A percentile compares a stretch with the other conserved stretches of the same genome.
phyloP scores from a whole-genome alignment of 1,140 invertebrate species.

The Homarus americanus region DNA sequence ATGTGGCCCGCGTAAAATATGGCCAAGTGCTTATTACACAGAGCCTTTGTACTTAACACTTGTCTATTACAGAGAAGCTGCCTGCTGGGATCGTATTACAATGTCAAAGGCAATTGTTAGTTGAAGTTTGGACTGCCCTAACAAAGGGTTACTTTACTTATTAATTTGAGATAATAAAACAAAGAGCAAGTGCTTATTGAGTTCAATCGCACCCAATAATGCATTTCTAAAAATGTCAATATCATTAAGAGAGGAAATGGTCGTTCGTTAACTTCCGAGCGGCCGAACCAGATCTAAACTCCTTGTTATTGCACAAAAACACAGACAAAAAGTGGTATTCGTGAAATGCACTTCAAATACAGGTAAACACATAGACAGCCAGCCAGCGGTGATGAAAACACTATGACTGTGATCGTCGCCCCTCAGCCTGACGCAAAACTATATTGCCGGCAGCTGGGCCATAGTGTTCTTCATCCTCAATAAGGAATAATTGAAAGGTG shows the following conservation, averaged over 20 bases:
- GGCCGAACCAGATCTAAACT: conserved; percentile 16
- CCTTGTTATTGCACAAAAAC: conserved; percentile 22
- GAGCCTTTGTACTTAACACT: conserved; percentile 28
- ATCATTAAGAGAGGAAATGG: conserved; percentile 53
- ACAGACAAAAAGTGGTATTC: conserved; percentile 27
- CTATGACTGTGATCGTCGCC: not conserved
- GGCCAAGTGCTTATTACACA: conserved; percentile 29
- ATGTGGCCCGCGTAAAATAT: conserved; percentile 18
- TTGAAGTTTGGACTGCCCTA: conserved; percentile 45
- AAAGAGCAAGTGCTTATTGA: conserved; percentile 49
- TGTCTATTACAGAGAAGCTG: conserved; percentile 7
- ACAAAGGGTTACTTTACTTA: conserved; percentile 48
- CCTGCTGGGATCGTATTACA: conserved; percentile 14
- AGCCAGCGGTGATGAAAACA: not conserved
- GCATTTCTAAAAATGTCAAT: conserved; percentile 61
- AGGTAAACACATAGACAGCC: not conserved
- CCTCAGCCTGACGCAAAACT: not conserved
- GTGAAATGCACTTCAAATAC: conserved; percentile 18
- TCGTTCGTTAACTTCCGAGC: conserved; percentile 12
- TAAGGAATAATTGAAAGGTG: not conserved
- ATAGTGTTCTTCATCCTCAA: not conserved
- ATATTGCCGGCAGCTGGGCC: not conserved
- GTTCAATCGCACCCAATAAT: conserved; percentile 51
- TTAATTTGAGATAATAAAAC: conserved; percentile 58
- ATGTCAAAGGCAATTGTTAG: conserved; percentile 57